These are phyloP conservation scores for Tarsius wallacei DNA, from an alignment of 2,797 vertebrate genomes.

Conservation along the genomic window DNA sequence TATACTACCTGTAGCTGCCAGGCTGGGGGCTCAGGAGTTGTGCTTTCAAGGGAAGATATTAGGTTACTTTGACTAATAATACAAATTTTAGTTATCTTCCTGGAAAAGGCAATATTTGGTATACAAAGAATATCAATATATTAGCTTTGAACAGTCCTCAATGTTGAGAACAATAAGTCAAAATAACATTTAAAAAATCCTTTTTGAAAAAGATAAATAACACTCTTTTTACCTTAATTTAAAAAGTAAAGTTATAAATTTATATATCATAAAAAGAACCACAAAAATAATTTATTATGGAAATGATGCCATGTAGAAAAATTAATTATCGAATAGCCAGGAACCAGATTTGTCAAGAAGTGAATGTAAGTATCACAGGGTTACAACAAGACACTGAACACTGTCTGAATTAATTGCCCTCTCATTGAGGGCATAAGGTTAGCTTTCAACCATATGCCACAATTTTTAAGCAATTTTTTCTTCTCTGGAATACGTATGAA, in stretches of 20 bases:
- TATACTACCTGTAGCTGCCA: background rate
- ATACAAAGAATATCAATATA: background rate
- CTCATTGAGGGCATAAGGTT: background rate
- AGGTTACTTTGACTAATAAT: background rate
- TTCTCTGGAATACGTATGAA: conserved; percentile 53
- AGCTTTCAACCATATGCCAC: conserved; percentile 37
- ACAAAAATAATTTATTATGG: conserved; percentile 69
- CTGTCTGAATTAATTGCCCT: conserved; percentile 10
- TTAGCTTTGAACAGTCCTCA: conserved; percentile 33
- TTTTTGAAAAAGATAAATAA: conserved; percentile 6
- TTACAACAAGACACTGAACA: conserved; percentile 38
- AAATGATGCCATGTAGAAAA: conserved; percentile 83
- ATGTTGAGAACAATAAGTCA: background rate
- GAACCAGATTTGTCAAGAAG: conserved; percentile 64
- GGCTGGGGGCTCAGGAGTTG: background rate
- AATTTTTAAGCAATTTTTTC: conserved; percentile 53
- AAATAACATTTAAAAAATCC: conserved; percentile 40
- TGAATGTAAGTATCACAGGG: conserved; percentile 4
- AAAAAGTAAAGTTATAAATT: conserved; percentile 76
- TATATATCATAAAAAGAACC: conserved; percentile 78
- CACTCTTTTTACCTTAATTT: background rate
- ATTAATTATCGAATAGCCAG: background rate
- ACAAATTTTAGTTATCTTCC: background rate
- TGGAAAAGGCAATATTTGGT: background rate
- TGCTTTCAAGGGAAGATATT: conserved; percentile 59